Evolutionary conservation across 2,113 vertebrate genomes (phyloP), one percentile per base, ranked within the genome.

Genomic region (Xenotilapia caudafasciata): DNA sequence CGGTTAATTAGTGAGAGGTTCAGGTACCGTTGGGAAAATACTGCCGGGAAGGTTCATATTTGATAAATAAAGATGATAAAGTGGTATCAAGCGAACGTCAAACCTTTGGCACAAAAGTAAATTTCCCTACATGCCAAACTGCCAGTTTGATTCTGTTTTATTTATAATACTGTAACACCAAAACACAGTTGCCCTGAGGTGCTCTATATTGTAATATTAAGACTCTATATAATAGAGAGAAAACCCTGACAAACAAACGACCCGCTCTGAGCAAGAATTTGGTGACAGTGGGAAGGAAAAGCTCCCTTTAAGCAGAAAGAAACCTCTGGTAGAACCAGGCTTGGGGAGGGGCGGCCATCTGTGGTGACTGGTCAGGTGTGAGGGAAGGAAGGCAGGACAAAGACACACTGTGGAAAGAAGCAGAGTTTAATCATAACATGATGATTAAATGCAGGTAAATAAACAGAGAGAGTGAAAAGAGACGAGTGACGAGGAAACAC

Each of bases 1-100:
- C 1, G 7, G 60, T 38, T 65, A 14, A 45, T 73, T 42, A 73
- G 68, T 45, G 38, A 73, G 68, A 73, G 4, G 38, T 26, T 73
- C 0, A 73, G 68, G 21, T 73, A 73, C 21, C 0, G 0, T 21
- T 45, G 65, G 65, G 21, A 73, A 38, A 65, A 65, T 65, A 38
- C 33, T 65, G 60, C 19, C 2, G 10, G 60, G 4, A 65, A 65
- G 33, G 33, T 38, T 38, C 65, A 15, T 70, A 70, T 70, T 68
- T 70, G 60, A 65, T 65, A 62, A 62, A 62, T 35, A 38, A 70
- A 42, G 65, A 23, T 70, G 3, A 65, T 65, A 42, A 70, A 70
- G 65, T 70, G 65, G 12, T 55, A 55, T 80, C 51, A 23, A 26
- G 6, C 1, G 10, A 38, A 38, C 0, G 33, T 0, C 31, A 1